Evolutionary conservation across 2,797 vertebrate genomes (phyloP).

Genomic region (Sebastes steindachneri): DNA sequence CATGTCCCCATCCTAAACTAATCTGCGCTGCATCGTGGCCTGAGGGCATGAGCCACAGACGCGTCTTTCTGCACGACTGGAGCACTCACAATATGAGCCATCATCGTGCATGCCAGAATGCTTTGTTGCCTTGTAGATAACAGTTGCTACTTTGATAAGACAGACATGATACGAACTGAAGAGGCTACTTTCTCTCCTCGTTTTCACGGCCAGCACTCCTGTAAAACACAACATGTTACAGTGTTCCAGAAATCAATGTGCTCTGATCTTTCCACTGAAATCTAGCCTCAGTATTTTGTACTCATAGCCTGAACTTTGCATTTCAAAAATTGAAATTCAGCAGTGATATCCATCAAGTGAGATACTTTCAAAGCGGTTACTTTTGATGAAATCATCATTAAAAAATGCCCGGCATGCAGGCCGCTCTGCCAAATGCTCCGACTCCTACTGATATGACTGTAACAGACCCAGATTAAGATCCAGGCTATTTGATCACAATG

Average conservation of each 20-base stretch:
- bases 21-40: conserved; percentile 19
- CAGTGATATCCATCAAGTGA: neutral
- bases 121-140: neutral
- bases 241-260: neutral
- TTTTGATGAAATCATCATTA: conserved; percentile 26
- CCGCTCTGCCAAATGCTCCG: neutral
- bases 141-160: neutral
- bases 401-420: conserved; percentile 27
- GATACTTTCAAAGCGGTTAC: neutral
- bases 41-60: neutral
- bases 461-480: conserved; percentile 18
- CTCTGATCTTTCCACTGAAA: neutral
- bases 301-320: neutral
- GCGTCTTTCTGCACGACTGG: neutral
- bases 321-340: neutral
- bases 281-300: neutral
- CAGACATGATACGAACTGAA: neutral
- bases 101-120: neutral
- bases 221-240: neutral
- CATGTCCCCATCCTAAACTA: conserved; percentile 8
- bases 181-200: neutral
- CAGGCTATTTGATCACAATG: conserved; percentile 12
- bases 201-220: neutral
- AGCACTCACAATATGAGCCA: neutral
- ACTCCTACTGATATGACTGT: conserved; percentile 13